A percentile compares a stretch with the other conserved stretches of the same genome.
phyloP scores from a whole-genome alignment of 2,888 invertebrate genomes.

The Gryllus longicercus region DNA sequence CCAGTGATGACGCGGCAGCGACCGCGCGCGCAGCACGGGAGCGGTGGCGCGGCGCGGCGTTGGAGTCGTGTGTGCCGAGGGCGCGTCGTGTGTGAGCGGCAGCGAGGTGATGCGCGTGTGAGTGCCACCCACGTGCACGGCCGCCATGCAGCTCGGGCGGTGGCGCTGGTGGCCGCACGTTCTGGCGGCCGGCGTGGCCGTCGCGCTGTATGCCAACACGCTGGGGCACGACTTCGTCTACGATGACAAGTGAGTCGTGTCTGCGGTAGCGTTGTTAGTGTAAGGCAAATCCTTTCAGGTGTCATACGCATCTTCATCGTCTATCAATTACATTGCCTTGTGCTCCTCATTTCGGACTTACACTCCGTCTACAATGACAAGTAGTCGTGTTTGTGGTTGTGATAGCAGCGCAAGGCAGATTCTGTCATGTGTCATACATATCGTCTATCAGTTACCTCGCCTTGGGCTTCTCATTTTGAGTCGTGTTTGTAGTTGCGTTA shows the following conservation, averaged over 20 bases:
- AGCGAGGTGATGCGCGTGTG: not conserved
- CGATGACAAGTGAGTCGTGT: constrained; percentile 52
- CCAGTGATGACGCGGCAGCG: not conserved
- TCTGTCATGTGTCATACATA: no score
- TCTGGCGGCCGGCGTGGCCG: constrained; percentile 40
- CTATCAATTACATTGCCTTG: no score
- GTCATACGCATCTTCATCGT: not conserved
- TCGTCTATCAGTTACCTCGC: constrained; percentile 37
- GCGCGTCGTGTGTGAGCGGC: not conserved
- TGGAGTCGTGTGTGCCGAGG: not conserved
- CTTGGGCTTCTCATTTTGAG: constrained; percentile 52
- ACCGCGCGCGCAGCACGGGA: not conserved
- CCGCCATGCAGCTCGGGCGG: not conserved
- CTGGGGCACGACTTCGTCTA: constrained; percentile 53
- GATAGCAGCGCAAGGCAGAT: not conserved
- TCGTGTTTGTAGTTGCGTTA: constrained; percentile 19
- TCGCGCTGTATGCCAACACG: constrained; percentile 50
- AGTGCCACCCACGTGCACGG: not conserved
- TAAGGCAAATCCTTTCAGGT: not conserved
- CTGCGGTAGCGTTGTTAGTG: not conserved
- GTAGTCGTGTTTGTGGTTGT: constrained; percentile 43
- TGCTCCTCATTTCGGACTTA: no score
- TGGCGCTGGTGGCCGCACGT: constrained; percentile 18
- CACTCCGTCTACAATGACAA: constrained; percentile 55
- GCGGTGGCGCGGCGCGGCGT: not conserved